Evolutionary conservation across 2,797 vertebrate genomes (phyloP), one percentile per base, ranked within the genome.

Genomic region (Pseudochaenichthys georgianus): DNA sequence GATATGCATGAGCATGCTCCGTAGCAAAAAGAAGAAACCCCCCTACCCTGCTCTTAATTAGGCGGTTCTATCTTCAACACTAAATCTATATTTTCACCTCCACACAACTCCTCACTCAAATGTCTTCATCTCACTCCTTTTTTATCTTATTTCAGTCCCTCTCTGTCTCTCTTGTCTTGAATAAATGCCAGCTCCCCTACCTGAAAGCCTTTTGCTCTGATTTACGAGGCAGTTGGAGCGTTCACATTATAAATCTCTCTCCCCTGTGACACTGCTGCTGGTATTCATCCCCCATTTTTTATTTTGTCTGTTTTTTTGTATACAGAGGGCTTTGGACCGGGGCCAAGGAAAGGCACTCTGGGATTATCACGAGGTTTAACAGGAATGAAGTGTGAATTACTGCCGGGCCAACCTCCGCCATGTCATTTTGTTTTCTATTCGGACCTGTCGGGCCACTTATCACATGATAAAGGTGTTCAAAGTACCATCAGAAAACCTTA

Each of bases 231-330:
- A 93, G 91, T 96, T 95, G 88, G 86, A 94, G 90, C 87, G 70
- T 93, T 95, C 85, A 88, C 91, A 89, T 92, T 91, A 95, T 97
- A 96, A 97, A 97, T 97, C 95, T 95, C 76, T 95, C 94, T 92
- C 90, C 93, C 93, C 75, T 73, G 91, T 95, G 95, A 96, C 93
- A 93, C 95, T 94, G 92, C 88, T 92, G 93, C 94, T 95, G 94
- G 94, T 96, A 95, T 96, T 96, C 96, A 96, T 97, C 96, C 95
- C 95, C 95, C 95, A 95, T 95, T 82, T 88, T 88, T 88, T 89
- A 86, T 82, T 84, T 83, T 84, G 81, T 80, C 85, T 87, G 73
- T 83, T 82, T 87, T 82, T 76, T 83, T 80, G 34, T 38, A 38
- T 38, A 82, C 76, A 93, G 94, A 95, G 95, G 92, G 90, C 94